Evolutionary conservation across 2,113 vertebrate genomes (phyloP), one percentile per base, ranked within the genome.

Genomic region (Terrapene triunguis): DNA sequence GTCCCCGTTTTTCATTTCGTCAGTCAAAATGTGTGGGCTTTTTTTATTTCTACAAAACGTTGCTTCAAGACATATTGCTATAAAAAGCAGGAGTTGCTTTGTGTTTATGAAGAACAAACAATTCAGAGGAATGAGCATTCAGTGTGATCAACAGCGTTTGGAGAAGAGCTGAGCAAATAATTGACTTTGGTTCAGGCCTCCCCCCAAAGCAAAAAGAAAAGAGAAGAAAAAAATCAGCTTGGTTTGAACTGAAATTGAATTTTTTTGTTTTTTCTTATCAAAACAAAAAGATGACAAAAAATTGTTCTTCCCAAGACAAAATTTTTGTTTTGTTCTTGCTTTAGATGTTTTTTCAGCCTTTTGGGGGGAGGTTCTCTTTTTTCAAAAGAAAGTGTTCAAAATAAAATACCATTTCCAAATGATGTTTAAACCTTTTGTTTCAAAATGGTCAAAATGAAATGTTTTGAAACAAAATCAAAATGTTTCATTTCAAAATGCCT

Each of bases 31-130:
- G 1, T 8, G 87, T 86, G 2, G 25, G 59, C 78, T 38, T 95
- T 81, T 54, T 87, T 80, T 22, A 42, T 69, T 62, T 25, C 42
- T 89, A 84, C 50, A 82, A 85, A 95, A 53, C 22, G 42, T 38
- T 4, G 0, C 1, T 12, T 11, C 74, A 93, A 79, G 44, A 42
- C 2, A 1, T 44, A 83, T 19, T 47, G 74, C 84, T 24, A 10
- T 78, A 35, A 55, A 0, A 11, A 82, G 35, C 82, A 85, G 10
- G 80, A 87, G 35, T 13, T 80, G 51, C 32, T 17, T 10, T 19
- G 12, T 0, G 0, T 50, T 4, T 89, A 55, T 17, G 6, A 83
- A 76, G 24, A 82, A 78, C 72, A 38, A 13, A 84, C 54, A 25
- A 29, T 14, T 4, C 53, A 48, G 81, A 0, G 1, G 47, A 69